A percentile compares a stretch with the other conserved stretches of the same genome.
Evolutionary conservation across 2,113 vertebrate genomes (phyloP).

Genomic region (Sturnira hondurensis): DNA sequence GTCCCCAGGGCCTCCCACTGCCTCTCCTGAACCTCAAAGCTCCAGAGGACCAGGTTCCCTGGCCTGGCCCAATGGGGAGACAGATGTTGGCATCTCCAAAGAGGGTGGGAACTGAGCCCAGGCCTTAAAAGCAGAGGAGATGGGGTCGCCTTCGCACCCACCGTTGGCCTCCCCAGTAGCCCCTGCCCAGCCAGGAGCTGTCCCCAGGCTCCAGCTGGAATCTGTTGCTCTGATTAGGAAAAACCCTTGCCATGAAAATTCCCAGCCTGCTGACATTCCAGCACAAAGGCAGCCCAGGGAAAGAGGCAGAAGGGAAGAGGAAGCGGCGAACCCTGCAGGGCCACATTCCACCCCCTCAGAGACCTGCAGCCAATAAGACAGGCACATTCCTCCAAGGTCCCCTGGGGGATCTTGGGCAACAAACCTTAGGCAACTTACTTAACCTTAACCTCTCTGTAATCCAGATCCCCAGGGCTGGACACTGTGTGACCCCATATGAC

Average conservation of each 20-base stretch:
- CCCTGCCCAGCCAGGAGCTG: constrained; percentile 38
- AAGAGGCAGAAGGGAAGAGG: constrained; percentile 40
- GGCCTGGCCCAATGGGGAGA: background rate
- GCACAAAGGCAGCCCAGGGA: constrained; percentile 18
- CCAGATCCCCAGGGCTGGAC: background rate
- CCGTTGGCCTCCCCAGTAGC: background rate
- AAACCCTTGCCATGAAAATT: constrained; percentile 53
- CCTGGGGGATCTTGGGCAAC: background rate
- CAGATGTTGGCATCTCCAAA: background rate
- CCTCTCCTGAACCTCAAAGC: background rate
- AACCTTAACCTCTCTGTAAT: background rate
- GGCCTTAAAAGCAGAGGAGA: background rate
- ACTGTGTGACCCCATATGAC: background rate
- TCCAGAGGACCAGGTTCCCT: background rate
- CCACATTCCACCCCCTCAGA: constrained; percentile 37
- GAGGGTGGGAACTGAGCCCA: background rate
- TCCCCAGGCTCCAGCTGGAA: constrained; percentile 65
- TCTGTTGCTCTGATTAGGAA: constrained; percentile 56
- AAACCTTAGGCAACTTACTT: background rate
- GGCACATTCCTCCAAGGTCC: constrained; percentile 38
- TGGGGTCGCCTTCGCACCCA: background rate
- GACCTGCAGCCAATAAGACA: constrained; percentile 5
- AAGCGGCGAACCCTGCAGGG: constrained; percentile 8
- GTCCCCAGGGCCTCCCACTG: background rate
- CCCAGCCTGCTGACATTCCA: constrained; percentile 67